Evolutionary conservation across 2,888 invertebrate species (phyloP).

Genomic region (Branchipolynoe longqiensis): DNA sequence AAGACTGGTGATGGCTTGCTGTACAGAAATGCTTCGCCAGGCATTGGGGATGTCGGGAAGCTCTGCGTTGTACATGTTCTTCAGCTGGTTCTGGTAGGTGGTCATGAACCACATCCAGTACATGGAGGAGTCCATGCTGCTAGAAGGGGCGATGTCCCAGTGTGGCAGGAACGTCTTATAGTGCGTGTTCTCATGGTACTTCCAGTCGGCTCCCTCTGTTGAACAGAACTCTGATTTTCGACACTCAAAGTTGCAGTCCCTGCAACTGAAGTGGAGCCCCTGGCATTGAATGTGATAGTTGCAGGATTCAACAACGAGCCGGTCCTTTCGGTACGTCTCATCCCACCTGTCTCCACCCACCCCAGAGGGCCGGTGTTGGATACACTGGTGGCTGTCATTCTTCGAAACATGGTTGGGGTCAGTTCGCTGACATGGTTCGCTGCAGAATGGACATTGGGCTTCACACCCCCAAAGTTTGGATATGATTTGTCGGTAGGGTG

Average conservation of each 20-base stretch:
- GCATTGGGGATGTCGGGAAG: slow-evolving; percentile 13
- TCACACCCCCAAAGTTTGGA: slow-evolving; percentile 59
- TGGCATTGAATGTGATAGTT: neutral
- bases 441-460: slow-evolving; percentile 61
- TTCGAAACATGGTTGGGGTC: slow-evolving; percentile 13
- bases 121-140: slow-evolving; percentile 18
- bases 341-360: neutral
- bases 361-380: neutral
- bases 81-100: slow-evolving; percentile 39
- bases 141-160: slow-evolving; percentile 5
- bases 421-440: slow-evolving; percentile 49
- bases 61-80: slow-evolving; percentile 37
- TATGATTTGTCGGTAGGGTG: slow-evolving; percentile 12
- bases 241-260: slow-evolving; percentile 36
- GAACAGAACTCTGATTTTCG: slow-evolving; percentile 20
- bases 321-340: neutral
- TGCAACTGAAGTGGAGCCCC: neutral
- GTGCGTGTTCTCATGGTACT: slow-evolving; percentile 9
- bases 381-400: slow-evolving; percentile 4
- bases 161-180: slow-evolving; percentile 15
- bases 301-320: neutral
- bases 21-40: neutral
- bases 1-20: slow-evolving; percentile 18
- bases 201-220: slow-evolving; percentile 21
- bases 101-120: slow-evolving; percentile 46